A percentile compares a stretch with the other conserved stretches of the same genome.
phyloP scores from a whole-genome alignment of 2,888 invertebrate species.

The Philereme transversata region DNA sequence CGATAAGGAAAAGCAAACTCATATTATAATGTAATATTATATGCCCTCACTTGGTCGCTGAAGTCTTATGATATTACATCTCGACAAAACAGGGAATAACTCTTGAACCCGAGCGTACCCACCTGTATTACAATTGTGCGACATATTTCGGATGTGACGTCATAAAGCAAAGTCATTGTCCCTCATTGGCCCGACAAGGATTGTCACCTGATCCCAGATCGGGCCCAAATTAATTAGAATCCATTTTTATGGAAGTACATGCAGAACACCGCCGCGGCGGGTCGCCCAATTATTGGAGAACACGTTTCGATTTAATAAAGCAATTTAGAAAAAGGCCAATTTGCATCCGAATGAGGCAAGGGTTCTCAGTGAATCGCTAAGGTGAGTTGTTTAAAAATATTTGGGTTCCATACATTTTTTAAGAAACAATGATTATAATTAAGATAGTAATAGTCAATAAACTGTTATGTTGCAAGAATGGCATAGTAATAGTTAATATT shows the following conservation, averaged over 20 bases:
- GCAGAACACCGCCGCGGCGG: conserved; percentile 12
- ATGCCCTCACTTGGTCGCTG: no score
- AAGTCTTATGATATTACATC: no score
- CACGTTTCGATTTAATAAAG: conserved; percentile 80
- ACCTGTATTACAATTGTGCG: neutral
- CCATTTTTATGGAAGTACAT: conserved; percentile 29
- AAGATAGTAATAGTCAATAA: no score
- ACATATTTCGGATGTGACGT: neutral
- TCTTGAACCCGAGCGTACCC: neutral
- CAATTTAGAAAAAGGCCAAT: conserved; percentile 77
- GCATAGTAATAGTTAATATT: no score
- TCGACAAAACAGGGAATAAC: no score
- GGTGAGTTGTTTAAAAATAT: neutral
- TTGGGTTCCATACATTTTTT: conserved; percentile 23
- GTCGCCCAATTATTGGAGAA: conserved; percentile 67
- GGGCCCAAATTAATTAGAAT: conserved; percentile 35
- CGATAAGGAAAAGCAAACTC: no score
- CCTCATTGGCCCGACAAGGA: conserved; percentile 9
- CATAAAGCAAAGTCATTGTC: conserved; percentile 14
- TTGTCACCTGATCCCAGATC: conserved; percentile 19
- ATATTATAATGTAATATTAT: no score
- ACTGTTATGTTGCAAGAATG: no score
- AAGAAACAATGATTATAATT: no score
- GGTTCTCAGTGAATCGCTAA: conserved; percentile 44
- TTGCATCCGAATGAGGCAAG: conserved; percentile 72